Conservation (phyloP, 2,888 invertebrate species). For the Cosmorhoe ocellata region DNA sequence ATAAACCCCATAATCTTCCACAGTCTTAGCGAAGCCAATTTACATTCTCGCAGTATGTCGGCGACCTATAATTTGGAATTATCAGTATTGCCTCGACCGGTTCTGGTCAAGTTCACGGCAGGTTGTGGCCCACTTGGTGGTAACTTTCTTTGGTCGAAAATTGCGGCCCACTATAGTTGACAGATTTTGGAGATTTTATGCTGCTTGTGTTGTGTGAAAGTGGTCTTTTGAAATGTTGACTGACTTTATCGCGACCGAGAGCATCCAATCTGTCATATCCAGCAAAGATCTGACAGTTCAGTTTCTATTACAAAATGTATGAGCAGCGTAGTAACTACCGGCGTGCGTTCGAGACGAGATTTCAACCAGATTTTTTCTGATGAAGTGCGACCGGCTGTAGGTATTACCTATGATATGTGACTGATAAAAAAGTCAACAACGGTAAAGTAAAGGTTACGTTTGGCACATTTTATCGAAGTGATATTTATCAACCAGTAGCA, state of each 20-base stretch:
- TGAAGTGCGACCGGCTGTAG: too few relatives aligned
- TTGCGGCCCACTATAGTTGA: constrained; percentile 44
- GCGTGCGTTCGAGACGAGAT: too few relatives aligned
- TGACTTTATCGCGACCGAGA: background rate
- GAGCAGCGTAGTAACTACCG: too few relatives aligned
- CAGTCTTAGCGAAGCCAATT: constrained; percentile 25
- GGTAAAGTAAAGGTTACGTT: too few relatives aligned
- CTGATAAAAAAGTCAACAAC: too few relatives aligned
- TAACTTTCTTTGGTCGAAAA: constrained; percentile 68
- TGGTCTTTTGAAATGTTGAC: constrained; percentile 8
- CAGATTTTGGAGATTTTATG: constrained; percentile 38
- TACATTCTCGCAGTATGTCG: constrained; percentile 36
- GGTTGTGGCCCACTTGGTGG: constrained; percentile 69
- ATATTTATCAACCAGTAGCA: too few relatives aligned
- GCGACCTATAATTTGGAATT: constrained; percentile 50
- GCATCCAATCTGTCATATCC: background rate
- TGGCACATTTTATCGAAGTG: too few relatives aligned
- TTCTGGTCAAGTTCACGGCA: constrained; percentile 61
- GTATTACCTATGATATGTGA: too few relatives aligned
- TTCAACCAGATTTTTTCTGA: too few relatives aligned
- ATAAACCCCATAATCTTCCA: constrained; percentile 19
- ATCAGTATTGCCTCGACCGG: constrained; percentile 52
- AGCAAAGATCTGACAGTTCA: too few relatives aligned
- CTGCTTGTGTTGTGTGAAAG: constrained; percentile 7
- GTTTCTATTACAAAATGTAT: too few relatives aligned